Conservation (phyloP, 2,888 invertebrate genomes). For the Ichneumon xanthorius region DNA sequence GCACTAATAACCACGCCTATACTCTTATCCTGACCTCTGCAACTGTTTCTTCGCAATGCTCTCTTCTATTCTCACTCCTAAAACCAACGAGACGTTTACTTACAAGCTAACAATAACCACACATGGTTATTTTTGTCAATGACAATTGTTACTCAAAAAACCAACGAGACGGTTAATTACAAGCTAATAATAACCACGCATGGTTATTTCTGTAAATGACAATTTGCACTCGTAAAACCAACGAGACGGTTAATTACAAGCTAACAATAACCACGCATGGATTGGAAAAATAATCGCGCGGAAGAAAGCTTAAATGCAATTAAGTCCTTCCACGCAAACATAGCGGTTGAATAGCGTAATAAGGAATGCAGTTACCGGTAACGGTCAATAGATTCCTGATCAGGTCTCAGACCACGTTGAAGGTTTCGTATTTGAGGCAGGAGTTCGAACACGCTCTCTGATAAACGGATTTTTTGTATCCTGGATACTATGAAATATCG, state of each 20-base stretch:
- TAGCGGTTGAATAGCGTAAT: neutral
- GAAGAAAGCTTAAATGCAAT: neutral
- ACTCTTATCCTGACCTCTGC: neutral
- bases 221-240: neutral
- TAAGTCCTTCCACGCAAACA: too few species aligned
- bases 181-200: too few species aligned
- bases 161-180: too few species aligned
- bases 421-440: too few species aligned
- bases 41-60: neutral
- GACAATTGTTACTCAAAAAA: too few species aligned
- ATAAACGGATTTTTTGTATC: neutral
- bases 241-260: neutral
- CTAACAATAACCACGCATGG: constrained; percentile 1
- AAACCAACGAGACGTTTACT: neutral
- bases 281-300: neutral
- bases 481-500: neutral
- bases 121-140: neutral
- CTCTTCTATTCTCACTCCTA: constrained; percentile 2
- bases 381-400: neutral
- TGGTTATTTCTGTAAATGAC: too few species aligned
- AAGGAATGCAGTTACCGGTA: neutral
- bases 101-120: neutral
- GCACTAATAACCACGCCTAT: neutral
- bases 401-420: too few species aligned
- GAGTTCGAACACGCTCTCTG: too few species aligned